Base-by-base conservation (phyloP, 2,113 vertebrate species). In the Dromas ardeola region DNA sequence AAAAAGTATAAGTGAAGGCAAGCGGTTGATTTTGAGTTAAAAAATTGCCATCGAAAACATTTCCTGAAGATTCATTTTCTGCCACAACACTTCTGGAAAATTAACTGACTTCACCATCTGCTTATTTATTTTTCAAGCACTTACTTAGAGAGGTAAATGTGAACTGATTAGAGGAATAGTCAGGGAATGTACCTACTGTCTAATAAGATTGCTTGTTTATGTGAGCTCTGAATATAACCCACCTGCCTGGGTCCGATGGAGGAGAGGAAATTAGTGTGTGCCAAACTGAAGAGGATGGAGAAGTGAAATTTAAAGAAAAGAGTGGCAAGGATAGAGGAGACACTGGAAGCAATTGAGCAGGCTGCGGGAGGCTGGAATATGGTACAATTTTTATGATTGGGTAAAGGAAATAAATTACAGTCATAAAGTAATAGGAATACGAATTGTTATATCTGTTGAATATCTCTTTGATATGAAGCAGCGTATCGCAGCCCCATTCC, bases 121-220 rank as follows among this genome's bases (percentile, higher is more conserved):
- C 90, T 94, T 96, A 69, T 96, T 95, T 96, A 61, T 95, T 95
- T 96, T 90, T 88, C 58, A 86, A 82, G 85, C 74, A 93, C 90
- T 96, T 85, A 93, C 90, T 96, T 85, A 42, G 10, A 82, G 94
- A 91, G 90, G 92, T 96, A 95, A 91, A 96, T 90, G 81, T 77
- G 74, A 96, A 62, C 78, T 93, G 93, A 94, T 96, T 80, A 80
- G 74, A 20, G 43, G 42, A 93, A 91, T 69, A 91, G 87, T 72
- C 26, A 32, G 56, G 69, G 59, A 95, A 95, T 47, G 73, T 77
- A 95, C 81, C 90, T 90, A 38, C 62, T 77, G 73, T 72, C 45
- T 82, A 40, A 40, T 56, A 94, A 2, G 30, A 86, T 4, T 71
- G 71, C 63, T 66, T 96, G 93, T 95, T 95, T 94, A 78, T 81